Percentiles rank a stretch among this genome's conserved stretches.
phyloP scores from a whole-genome alignment of 2,888 invertebrate genomes.

The Achlya flavicornis region DNA sequence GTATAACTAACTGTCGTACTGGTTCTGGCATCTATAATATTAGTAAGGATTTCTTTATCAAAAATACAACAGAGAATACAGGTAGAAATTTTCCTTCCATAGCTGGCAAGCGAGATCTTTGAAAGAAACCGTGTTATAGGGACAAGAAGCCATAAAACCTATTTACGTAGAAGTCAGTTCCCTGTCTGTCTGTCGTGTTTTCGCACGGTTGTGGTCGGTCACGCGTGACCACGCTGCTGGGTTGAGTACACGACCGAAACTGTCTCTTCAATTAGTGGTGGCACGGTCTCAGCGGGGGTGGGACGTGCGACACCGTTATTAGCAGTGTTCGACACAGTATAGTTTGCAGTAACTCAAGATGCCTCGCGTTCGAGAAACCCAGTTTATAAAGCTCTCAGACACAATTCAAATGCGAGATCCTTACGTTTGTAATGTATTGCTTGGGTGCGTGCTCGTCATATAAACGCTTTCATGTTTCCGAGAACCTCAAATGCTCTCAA shows the following conservation, averaged over 20 bases:
- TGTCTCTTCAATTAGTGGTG: constrained; percentile 14
- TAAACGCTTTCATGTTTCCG: background rate
- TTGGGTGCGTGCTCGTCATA: background rate
- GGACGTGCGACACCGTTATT: constrained; percentile 23
- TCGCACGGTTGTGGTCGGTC: constrained; percentile 36
- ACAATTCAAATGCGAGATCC: background rate
- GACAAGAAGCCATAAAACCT: background rate
- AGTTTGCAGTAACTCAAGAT: constrained; percentile 1
- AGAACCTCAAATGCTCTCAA: background rate
- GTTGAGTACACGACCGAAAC: constrained; percentile 11
- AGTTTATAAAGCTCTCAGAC: background rate
- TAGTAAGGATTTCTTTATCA: too few species aligned
- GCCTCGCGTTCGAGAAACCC: background rate
- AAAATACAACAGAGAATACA: too few species aligned
- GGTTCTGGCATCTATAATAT: too few species aligned
- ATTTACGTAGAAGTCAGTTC: background rate
- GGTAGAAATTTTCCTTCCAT: too few species aligned
- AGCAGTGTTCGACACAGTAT: background rate
- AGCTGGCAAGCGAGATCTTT: background rate
- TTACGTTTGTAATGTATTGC: background rate
- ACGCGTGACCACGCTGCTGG: constrained; percentile 28
- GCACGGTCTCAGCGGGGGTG: constrained; percentile 22
- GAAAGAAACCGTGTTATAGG: background rate
- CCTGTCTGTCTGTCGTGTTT: constrained; percentile 18
- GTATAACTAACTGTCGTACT: too few species aligned